Base-by-base conservation (phyloP, 1,140 invertebrate species). In the Achroia grisella region DNA sequence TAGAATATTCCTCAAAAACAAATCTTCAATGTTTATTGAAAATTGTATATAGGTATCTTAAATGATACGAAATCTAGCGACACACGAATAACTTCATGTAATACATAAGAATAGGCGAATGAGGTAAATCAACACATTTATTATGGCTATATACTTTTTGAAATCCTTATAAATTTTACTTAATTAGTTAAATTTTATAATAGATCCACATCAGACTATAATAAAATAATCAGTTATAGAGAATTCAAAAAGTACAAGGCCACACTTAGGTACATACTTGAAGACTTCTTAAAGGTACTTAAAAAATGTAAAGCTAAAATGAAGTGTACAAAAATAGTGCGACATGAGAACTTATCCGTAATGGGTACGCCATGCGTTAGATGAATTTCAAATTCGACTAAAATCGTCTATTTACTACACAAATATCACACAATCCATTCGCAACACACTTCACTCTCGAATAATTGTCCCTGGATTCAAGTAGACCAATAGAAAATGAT, bases 331-430 rank as follows among this genome's bases (percentile, higher is more conserved):
- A 67, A 71, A 68, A 64, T 61, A 66, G 67, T 63, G 56, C 44
- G 53, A 63, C 53, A 56, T 63, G 54, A 65, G 30, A 52, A 57
- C 49, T 57, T 59, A 66, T 23, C 46, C 40, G 47, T 56, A 52
- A 35, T 52, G 56, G 12, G 12, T 56, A 67, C 70, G 68, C 71
- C 66, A 47, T 60, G 68, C 70, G 67, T 69, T 56, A 55, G 44
- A 52, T 59, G 46, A 63, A 62, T 59, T 69, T 62, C 56, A 66
- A 70, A 73, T 75, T 70, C 59, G 55, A 72, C 62, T 68, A 70
- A 56, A 37, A 66, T 55, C 51, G 54, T 65, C 52, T 56, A 66
- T 61, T 64, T 68, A 71, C 44, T 69, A 72, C 60, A 67, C 55
- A 58, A 66, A 70, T 77, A 77, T 75, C 76, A 77, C 73, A 71